Evolutionary conservation across 2,888 invertebrate species (phyloP), one percentile per base, ranked within the genome.

Genomic region (Hirtodrosophila alboralis): DNA sequence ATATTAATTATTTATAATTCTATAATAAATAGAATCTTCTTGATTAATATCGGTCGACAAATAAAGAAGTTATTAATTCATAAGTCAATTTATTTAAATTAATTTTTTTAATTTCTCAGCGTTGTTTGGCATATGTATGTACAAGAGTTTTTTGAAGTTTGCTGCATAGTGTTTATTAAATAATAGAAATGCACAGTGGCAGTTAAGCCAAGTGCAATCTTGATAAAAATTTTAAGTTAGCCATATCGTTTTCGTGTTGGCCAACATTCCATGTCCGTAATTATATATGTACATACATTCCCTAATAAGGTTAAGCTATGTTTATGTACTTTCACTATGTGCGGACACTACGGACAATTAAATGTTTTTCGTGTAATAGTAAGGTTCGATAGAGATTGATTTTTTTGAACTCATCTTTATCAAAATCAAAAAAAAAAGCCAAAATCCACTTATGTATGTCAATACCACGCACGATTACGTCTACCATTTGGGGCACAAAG

Each of bases 401-500:
- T 52, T n/a, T n/a, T n/a, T 73, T 48, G 44, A 73, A 48, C 53
- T 40, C 47, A 56, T 59, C 56, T 45, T 31, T 23, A 33, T 26
- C 30, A 37, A 60, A 44, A 8, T 6, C 10, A 48, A 53, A 30
- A n/a, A n/a, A n/a, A n/a, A n/a, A n/a, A n/a, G n/a, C n/a, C n/a
- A n/a, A n/a, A n/a, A n/a, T n/a, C 21, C 43, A 36, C 41, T 70
- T 41, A 40, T 34, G 26, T 45, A 10, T 34, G 47, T 23, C 44
- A 33, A 49, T 33, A 57, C 44, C 38, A 51, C 60, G 44, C 43
- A 43, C 43, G 45, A 53, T 71, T 64, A 49, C 47, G 51, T 67
- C 54, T 68, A 54, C 59, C 30, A 60, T 62, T 71, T 66, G 21
- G 41, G 40, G 53, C 49, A 57, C 18, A 52, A 38, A 51, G 67